phyloP scores from a whole-genome alignment of 2,113 vertebrate genomes.

The Hyaena hyaena region DNA sequence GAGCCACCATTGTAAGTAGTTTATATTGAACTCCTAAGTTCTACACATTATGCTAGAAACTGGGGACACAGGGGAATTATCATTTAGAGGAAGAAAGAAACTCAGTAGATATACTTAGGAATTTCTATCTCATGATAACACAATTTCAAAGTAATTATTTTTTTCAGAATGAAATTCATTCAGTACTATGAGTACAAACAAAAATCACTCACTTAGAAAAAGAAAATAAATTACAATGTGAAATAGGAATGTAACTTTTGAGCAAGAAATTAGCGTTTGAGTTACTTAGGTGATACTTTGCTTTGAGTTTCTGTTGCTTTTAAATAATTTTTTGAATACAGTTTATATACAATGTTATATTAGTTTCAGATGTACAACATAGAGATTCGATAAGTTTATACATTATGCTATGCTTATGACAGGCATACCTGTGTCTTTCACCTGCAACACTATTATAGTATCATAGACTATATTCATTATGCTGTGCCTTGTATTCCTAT shows the following conservation, averaged over 20 bases:
- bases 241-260: not conserved
- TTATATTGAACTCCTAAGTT: not conserved
- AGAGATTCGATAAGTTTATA: not conserved
- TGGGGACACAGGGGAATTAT: not conserved
- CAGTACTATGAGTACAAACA: not conserved
- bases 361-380: not conserved
- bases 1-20: not conserved
- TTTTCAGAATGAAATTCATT: constrained; percentile 25
- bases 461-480: not conserved
- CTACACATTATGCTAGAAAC: not conserved
- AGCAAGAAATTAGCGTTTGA: not conserved
- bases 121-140: constrained; percentile 14
- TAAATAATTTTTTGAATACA: not conserved
- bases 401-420: not conserved
- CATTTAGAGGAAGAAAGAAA: not conserved
- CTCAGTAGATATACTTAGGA: not conserved
- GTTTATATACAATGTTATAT: not conserved
- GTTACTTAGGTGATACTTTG: constrained; percentile 5
- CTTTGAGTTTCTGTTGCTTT: not conserved
- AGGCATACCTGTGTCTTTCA: not conserved
- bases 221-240: not conserved
- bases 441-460: not conserved
- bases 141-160: not conserved
- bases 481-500: not conserved
- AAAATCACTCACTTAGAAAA: not conserved